Percentiles rank a stretch among this genome's conserved stretches.
phyloP scores from a whole-genome alignment of 2,113 vertebrate species.

The Phycodurus eques region DNA sequence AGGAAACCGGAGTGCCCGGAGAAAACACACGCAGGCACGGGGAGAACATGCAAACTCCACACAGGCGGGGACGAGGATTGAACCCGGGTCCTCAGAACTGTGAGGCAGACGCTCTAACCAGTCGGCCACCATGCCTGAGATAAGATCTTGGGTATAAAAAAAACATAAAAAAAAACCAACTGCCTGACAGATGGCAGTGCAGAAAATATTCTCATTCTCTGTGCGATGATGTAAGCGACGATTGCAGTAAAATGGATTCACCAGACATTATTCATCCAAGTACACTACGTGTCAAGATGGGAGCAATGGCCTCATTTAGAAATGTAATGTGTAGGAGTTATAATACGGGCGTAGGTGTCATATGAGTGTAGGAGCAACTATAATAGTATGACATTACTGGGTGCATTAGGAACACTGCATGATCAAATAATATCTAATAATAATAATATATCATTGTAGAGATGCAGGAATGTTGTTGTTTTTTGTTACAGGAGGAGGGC shows the following conservation, averaged over 20 bases:
- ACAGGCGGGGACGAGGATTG: too few relatives aligned
- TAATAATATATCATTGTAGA: too few relatives aligned
- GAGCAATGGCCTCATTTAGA: background rate
- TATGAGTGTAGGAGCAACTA: background rate
- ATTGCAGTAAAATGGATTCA: constrained; percentile 5
- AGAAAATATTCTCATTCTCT: constrained; percentile 15
- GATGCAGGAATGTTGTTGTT: background rate
- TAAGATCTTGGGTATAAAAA: background rate
- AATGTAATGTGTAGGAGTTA: background rate
- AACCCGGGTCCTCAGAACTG: too few relatives aligned
- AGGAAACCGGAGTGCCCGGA: too few relatives aligned
- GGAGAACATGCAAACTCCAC: too few relatives aligned
- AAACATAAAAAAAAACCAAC: constrained; percentile 13
- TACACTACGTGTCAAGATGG: constrained; percentile 1
- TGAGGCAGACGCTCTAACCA: too few relatives aligned
- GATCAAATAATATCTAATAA: background rate
- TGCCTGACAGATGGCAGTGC: constrained; percentile 15
- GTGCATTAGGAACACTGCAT: background rate
- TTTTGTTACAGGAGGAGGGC: too few relatives aligned
- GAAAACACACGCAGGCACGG: too few relatives aligned
- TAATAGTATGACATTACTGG: background rate
- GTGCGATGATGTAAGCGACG: constrained; percentile 16
- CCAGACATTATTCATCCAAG: constrained; percentile 4
- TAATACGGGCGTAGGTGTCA: background rate
- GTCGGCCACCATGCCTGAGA: too few relatives aligned